A percentile compares a stretch with the other conserved stretches of the same genome.
These are phyloP conservation scores for Drosophila ananassae DNA, from an alignment of 1,140 invertebrate genomes.

Conservation along the genomic window DNA sequence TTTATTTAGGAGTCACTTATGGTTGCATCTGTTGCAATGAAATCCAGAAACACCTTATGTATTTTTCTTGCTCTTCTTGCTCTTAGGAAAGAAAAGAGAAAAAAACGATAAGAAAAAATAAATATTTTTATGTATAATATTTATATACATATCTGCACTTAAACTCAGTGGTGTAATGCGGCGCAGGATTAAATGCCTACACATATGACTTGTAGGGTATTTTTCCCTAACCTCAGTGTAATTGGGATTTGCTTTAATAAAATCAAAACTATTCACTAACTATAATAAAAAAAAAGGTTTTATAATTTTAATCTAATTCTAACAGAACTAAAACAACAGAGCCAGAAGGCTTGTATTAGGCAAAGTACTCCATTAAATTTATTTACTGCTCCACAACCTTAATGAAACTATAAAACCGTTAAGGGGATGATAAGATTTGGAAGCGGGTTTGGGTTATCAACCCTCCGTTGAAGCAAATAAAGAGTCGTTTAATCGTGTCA, in stretches of 20 bases:
- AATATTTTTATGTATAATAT: no score
- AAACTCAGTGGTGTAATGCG: constrained; percentile 26
- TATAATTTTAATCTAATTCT: no score
- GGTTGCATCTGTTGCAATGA: no score
- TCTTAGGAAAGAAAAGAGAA: no score
- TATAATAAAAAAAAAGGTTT: no score
- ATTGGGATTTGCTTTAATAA: no score
- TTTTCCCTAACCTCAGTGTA: constrained; percentile 8
- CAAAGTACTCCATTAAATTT: neutral
- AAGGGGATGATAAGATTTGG: constrained; percentile 42
- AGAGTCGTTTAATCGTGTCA: constrained; percentile 68
- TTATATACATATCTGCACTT: constrained; percentile 23
- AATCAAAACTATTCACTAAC: no score
- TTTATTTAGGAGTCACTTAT: constrained; percentile 52
- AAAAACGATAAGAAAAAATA: no score
- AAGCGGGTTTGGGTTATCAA: constrained; percentile 48
- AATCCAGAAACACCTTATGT: no score
- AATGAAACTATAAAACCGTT: constrained; percentile 23
- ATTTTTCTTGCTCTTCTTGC: neutral
- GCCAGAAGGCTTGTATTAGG: neutral
- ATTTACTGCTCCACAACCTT: neutral
- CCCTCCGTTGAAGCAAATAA: constrained; percentile 41
- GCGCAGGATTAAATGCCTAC: constrained; percentile 28
- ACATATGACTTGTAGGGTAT: constrained; percentile 58
- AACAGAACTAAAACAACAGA: no score